phyloP scores from a whole-genome alignment of 2,113 vertebrate genomes.

The Spermophilus dauricus region DNA sequence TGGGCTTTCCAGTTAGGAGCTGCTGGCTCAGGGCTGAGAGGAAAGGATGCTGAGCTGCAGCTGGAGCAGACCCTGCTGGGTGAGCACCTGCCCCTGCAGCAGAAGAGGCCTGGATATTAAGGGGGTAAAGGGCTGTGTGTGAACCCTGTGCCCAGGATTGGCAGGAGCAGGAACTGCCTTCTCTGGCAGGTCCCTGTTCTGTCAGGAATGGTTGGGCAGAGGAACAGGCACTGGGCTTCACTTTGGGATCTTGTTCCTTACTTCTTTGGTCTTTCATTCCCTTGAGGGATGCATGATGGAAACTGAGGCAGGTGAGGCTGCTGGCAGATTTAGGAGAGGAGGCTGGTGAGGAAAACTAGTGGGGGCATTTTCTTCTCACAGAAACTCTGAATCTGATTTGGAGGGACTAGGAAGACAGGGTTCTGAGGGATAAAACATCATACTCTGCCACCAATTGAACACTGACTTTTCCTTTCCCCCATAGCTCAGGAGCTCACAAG shows the following conservation, averaged over 20 bases:
- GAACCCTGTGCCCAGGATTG: too few species aligned
- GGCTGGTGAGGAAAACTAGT: background rate
- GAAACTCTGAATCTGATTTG: background rate
- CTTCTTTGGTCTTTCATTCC: background rate
- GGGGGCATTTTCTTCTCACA: background rate
- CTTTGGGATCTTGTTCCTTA: background rate
- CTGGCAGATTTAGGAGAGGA: background rate
- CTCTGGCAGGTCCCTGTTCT: accelerated
- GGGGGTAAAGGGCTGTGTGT: background rate
- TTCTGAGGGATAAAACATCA: background rate
- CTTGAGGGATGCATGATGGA: accelerated
- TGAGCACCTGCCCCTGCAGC: background rate
- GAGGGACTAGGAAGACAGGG: background rate
- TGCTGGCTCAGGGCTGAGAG: background rate
- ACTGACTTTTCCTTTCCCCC: background rate
- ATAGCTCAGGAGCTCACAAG: accelerated
- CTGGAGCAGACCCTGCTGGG: too few species aligned
- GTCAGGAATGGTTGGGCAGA: background rate
- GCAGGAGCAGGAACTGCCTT: background rate
- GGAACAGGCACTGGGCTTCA: too few species aligned
- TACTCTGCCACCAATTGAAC: background rate
- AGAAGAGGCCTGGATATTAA: background rate
- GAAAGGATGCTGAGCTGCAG: too few species aligned
- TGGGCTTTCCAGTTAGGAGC: background rate
- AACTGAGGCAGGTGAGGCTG: background rate